Conservation (phyloP, 2,888 invertebrate species). For the Drosophila meridionalis region DNA sequence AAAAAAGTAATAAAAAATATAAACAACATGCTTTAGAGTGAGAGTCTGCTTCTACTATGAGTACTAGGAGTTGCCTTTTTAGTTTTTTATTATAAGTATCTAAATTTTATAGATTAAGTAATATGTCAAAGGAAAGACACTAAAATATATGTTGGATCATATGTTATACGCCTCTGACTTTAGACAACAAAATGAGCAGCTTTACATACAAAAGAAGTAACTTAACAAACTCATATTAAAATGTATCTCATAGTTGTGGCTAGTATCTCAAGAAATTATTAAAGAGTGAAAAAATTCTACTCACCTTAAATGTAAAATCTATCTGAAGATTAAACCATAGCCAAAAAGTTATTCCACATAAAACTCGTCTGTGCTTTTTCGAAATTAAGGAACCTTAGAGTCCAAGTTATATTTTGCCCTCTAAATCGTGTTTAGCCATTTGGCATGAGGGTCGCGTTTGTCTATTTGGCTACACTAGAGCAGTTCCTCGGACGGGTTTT, state of each 20-base stretch:
- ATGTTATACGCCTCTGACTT: neutral
- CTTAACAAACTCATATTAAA: neutral
- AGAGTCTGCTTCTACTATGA: neutral
- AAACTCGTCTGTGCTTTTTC: neutral
- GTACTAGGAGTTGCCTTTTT: neutral
- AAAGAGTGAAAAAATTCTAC: neutral
- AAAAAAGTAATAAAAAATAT: neutral
- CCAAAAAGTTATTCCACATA: neutral
- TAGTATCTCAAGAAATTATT: neutral
- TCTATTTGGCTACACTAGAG: constrained; percentile 48
- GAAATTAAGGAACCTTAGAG: neutral
- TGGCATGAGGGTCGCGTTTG: constrained; percentile 60
- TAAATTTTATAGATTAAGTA: neutral
- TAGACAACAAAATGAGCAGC: neutral
- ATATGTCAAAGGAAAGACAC: neutral
- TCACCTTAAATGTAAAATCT: neutral
- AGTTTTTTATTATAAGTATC: neutral
- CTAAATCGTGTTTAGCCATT: constrained; percentile 40
- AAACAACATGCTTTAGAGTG: neutral
- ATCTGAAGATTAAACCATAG: neutral
- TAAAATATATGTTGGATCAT: neutral
- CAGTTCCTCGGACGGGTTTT: constrained; percentile 36
- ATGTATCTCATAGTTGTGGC: neutral
- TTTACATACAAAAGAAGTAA: neutral
- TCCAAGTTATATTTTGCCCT: neutral